Evolutionary conservation across 2,888 invertebrate genomes (phyloP).

Genomic region (Elmis aenea): DNA sequence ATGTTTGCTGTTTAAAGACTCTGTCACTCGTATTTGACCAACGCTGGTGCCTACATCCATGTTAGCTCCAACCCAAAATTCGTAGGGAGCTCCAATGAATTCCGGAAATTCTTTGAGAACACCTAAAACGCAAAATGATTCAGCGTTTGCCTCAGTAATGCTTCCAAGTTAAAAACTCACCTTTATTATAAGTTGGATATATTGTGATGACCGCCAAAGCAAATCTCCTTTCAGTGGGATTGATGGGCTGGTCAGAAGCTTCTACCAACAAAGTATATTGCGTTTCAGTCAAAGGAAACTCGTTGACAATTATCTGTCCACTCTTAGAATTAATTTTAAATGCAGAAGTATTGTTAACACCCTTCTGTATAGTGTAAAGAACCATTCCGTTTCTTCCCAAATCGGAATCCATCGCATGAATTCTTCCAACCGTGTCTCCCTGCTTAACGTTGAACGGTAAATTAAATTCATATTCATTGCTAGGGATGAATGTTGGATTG

Average conservation of each 20-base stretch:
- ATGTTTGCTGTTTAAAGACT: slow-evolving; percentile 61
- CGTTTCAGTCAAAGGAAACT: slow-evolving; percentile 62
- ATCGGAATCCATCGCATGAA: slow-evolving; percentile 79
- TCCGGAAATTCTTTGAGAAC: slow-evolving; percentile 59
- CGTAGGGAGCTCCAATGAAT: slow-evolving; percentile 80
- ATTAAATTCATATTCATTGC: slow-evolving; percentile 78
- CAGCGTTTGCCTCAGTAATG: neutral
- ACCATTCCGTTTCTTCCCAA: slow-evolving; percentile 72
- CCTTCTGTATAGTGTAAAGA: slow-evolving; percentile 41
- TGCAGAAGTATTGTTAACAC: slow-evolving; percentile 50
- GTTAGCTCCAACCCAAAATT: slow-evolving; percentile 87
- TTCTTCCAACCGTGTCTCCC: slow-evolving; percentile 71
- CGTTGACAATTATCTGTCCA: slow-evolving; percentile 62
- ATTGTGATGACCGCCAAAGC: slow-evolving; percentile 82
- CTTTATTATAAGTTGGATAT: slow-evolving; percentile 54
- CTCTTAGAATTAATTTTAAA: slow-evolving; percentile 68
- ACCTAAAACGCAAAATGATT: slow-evolving; percentile 39
- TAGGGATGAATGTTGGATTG: slow-evolving; percentile 79
- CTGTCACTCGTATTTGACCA: slow-evolving; percentile 75
- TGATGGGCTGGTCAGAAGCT: slow-evolving; percentile 76
- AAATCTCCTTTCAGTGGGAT: slow-evolving; percentile 77
- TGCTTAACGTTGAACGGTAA: slow-evolving; percentile 60
- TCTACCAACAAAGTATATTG: slow-evolving; percentile 78
- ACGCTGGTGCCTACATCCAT: slow-evolving; percentile 80
- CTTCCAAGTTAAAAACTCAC: slow-evolving; percentile 23